These are phyloP conservation scores for Drosophila jambulina DNA, from an alignment of 1,140 invertebrate species.

Conservation along the genomic window DNA sequence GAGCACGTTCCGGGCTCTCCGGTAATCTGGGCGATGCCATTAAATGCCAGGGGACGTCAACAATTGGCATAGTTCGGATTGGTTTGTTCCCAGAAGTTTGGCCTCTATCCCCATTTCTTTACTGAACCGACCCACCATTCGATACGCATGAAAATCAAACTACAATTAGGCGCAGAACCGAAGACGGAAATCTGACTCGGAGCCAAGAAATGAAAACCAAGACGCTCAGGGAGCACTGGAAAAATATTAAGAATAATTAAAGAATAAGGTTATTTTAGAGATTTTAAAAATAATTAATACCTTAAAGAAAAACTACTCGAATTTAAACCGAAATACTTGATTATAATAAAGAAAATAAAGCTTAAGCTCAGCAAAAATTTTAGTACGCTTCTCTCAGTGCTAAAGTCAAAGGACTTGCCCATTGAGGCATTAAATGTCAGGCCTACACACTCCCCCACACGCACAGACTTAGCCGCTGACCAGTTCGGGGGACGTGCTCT, in stretches of 20 bases:
- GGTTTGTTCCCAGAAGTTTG: slow-evolving; percentile 44
- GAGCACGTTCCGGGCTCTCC: slow-evolving; percentile 56
- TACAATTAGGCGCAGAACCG: slow-evolving; percentile 73
- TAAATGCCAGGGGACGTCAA: slow-evolving; percentile 60
- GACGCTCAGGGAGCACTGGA: background rate
- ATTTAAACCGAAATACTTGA: background rate
- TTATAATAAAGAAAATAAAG: background rate
- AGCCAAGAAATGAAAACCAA: slow-evolving; percentile 19
- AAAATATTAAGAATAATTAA: background rate
- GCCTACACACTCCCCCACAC: slow-evolving; percentile 5
- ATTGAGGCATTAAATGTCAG: slow-evolving; percentile 52
- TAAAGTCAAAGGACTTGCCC: background rate
- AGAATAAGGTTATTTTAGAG: background rate
- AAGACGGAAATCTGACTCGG: slow-evolving; percentile 26
- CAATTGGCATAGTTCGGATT: slow-evolving; percentile 47
- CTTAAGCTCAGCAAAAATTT: fast-evolving
- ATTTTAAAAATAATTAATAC: background rate
- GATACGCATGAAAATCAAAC: slow-evolving; percentile 80
- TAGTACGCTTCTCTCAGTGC: slow-evolving; percentile 4
- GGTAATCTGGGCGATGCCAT: slow-evolving; percentile 64
- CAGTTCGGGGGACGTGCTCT: slow-evolving; percentile 9
- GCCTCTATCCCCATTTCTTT: background rate
- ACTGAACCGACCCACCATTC: slow-evolving; percentile 38
- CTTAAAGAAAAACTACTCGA: background rate
- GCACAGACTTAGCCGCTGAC: background rate